phyloP scores from a whole-genome alignment of 2,888 invertebrate genomes.

The Molanna angustata region DNA sequence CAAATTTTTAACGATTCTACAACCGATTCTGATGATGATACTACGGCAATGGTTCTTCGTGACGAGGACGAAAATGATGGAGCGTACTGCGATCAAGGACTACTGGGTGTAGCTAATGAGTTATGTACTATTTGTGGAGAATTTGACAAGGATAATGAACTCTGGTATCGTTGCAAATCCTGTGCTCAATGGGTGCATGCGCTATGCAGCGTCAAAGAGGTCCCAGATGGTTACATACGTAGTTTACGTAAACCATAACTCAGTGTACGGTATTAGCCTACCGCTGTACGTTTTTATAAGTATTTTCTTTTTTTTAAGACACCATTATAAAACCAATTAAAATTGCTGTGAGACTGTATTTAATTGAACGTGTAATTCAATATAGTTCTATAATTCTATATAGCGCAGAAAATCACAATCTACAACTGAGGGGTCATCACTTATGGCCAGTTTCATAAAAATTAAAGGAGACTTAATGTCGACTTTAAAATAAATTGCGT shows the following conservation, averaged over 20 bases:
- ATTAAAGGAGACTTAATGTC: no score
- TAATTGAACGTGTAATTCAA: not conserved
- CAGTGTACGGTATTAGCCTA: not conserved
- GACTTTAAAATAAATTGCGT: no score
- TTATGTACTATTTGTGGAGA: slow-evolving; percentile 34
- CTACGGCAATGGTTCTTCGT: not conserved
- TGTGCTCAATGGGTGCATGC: slow-evolving; percentile 37
- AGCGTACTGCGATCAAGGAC: slow-evolving; percentile 29
- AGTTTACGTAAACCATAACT: not conserved
- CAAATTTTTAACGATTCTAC: not conserved
- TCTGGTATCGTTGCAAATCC: slow-evolving; percentile 35
- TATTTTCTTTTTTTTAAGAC: not conserved
- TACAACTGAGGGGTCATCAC: no score
- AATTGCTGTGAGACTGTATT: not conserved
- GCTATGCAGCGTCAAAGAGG: slow-evolving; percentile 35
- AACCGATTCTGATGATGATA: not conserved
- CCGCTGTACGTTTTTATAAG: not conserved
- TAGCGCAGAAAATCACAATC: no score
- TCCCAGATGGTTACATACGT: slow-evolving; percentile 35
- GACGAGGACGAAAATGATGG: not conserved
- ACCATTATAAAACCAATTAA: not conserved
- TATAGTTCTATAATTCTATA: no score
- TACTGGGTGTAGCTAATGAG: slow-evolving; percentile 20
- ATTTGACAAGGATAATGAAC: slow-evolving; percentile 34
- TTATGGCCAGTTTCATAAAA: no score